phyloP scores from a whole-genome alignment of 2,888 invertebrate species.

The Cheilosia pagana region DNA sequence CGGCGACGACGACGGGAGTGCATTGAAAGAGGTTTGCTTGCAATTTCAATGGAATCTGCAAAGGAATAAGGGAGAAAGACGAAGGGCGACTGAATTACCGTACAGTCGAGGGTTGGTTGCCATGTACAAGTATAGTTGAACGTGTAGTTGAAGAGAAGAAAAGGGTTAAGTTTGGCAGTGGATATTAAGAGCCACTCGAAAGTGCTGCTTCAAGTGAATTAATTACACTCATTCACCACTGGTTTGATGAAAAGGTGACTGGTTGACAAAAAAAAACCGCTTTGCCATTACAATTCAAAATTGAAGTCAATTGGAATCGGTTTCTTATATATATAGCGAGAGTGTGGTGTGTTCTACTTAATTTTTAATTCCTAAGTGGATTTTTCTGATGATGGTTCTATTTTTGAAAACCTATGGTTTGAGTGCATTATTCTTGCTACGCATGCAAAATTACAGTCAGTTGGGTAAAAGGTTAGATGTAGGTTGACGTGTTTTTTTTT shows the following conservation, averaged over 20 bases:
- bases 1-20: neutral
- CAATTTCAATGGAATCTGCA: slow-evolving; percentile 12
- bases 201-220: slow-evolving; percentile 63
- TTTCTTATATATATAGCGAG: neutral
- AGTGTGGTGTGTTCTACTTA: neutral
- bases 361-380: neutral
- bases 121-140: neutral
- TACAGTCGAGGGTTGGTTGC: slow-evolving; percentile 1
- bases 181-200: slow-evolving; percentile 54
- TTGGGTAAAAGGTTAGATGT: too few relatives aligned
- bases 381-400: neutral
- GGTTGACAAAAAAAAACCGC: neutral
- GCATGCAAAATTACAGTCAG: too few relatives aligned
- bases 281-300: slow-evolving; percentile 4
- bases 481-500: too few relatives aligned
- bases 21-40: neutral
- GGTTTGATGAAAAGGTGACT: slow-evolving; percentile 52
- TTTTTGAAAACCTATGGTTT: neutral
- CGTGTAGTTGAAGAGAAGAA: slow-evolving; percentile 9
- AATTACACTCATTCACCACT: slow-evolving; percentile 57
- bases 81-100: slow-evolving; percentile 7
- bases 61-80: neutral
- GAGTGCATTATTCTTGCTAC: neutral
- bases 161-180: slow-evolving; percentile 27
- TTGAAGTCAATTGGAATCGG: slow-evolving; percentile 31